Evolutionary conservation across 2,797 vertebrate genomes (phyloP), one percentile per base, ranked within the genome.

Genomic region (Scomberomorus guttatus): DNA sequence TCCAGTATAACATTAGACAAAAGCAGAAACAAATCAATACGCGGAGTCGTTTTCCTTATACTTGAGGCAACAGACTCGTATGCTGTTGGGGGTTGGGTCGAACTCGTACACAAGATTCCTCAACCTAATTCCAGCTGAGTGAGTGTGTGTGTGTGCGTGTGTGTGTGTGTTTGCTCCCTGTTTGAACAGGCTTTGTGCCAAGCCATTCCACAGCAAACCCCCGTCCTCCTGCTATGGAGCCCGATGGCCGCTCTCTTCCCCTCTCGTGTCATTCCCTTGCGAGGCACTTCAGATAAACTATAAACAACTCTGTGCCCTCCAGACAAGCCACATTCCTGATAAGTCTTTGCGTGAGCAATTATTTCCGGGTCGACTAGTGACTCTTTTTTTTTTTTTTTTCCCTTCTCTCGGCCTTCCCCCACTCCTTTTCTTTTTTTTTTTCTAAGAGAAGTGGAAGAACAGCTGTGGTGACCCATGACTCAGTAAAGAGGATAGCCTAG

Each of bases 361-460:
- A 90, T 95, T 95, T 96, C 95, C 95, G 95, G 95, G 94, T 96
- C 90, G 80, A 84, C 73, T 58, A 77, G 81, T 69, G 64, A 86
- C 83, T 87, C 87, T 80, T 78, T 65, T 80, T 83, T 51, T 61
- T 44, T 51, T 34, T 3, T 42, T 55, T 55, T 39, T 76, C 22
- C 51, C 50, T 64, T 66, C 25, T 39, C 25, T 69, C 34, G 6
- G 56, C 63, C 76, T 79, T 73, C 69, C 76, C 72, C 67, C 71
- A 1, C 51, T 24, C 25, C 22, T 51, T 46, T 34, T 34, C 63
- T 50, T 66, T 8, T 62, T 59, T 63, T 61, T 60, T 48, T 24
- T 17, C 55, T 75, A 58, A 58, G 81, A 86, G 64, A 89, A 93
- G 84, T 89, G 82, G 80, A 88, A 90, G 87, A 94, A 81, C 93